Conservation (phyloP, 2,113 vertebrate genomes). For the Muscicapa adusta region DNA sequence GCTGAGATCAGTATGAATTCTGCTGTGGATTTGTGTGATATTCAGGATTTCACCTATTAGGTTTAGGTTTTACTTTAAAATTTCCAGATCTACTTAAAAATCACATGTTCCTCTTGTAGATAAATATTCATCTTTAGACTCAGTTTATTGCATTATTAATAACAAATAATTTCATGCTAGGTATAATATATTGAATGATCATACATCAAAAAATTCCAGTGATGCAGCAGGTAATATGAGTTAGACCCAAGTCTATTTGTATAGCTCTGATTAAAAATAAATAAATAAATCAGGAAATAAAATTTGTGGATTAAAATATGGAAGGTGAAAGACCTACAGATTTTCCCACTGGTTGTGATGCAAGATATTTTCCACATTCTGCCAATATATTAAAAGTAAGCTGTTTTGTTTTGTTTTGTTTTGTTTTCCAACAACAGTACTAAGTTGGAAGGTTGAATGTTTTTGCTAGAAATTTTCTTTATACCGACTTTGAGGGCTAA, state of each 20-base stretch:
- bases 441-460: not conserved
- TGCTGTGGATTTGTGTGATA: fast-evolving
- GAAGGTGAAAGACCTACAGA: not conserved
- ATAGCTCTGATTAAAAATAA: not conserved
- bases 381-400: not conserved
- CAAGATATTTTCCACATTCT: not conserved
- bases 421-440: too few relatives aligned
- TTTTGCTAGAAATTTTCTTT: not conserved
- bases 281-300: not conserved
- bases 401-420: not conserved
- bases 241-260: not conserved
- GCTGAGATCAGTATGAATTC: not conserved
- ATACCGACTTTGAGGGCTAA: not conserved
- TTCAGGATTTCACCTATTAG: not conserved
- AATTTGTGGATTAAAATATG: not conserved
- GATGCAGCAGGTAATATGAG: not conserved
- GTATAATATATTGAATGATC: not conserved
- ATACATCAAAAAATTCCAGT: not conserved
- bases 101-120: not conserved
- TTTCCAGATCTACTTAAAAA: not conserved
- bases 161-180: not conserved
- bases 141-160: not conserved
- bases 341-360: not conserved
- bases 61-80: not conserved
- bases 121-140: not conserved